A percentile compares a stretch with the other conserved stretches of the same genome.
Evolutionary conservation across 2,113 vertebrate species (phyloP).

Genomic region (Recurvirostra avosetta): DNA sequence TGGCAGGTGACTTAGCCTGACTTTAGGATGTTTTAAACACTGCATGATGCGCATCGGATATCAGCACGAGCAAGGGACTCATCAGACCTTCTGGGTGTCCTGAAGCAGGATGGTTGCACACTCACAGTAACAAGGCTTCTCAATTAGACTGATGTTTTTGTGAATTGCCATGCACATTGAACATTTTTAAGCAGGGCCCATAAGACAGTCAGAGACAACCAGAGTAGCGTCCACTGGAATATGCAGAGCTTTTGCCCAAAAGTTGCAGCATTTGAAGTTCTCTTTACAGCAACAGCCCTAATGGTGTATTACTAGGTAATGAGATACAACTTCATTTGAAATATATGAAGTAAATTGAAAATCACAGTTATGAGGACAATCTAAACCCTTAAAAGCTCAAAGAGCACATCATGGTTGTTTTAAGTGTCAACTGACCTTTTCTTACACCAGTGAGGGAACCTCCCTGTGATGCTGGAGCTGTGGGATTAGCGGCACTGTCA

Average conservation of each 20-base stretch:
- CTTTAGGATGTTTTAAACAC: neutral
- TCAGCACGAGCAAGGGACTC: neutral
- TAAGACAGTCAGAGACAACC: neutral
- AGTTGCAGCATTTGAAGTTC: neutral
- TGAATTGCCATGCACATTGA: neutral
- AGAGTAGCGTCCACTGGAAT: neutral
- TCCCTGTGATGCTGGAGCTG: neutral
- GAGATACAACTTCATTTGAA: neutral
- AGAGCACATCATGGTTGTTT: neutral
- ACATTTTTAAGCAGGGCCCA: neutral
- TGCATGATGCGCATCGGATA: neutral
- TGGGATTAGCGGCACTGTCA: neutral
- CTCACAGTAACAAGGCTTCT: neutral
- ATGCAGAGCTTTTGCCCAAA: neutral
- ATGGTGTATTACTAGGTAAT: neutral
- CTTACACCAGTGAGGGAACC: neutral
- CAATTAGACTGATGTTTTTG: neutral
- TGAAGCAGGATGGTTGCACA: neutral
- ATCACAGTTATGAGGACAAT: neutral
- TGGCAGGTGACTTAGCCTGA: neutral
- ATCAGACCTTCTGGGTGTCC: neutral
- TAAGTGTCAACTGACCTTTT: neutral
- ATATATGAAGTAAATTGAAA: neutral
- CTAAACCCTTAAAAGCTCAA: neutral
- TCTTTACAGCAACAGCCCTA: neutral